Conservation (phyloP, 2,797 vertebrate species). For the Chaetodon trifasciatus region DNA sequence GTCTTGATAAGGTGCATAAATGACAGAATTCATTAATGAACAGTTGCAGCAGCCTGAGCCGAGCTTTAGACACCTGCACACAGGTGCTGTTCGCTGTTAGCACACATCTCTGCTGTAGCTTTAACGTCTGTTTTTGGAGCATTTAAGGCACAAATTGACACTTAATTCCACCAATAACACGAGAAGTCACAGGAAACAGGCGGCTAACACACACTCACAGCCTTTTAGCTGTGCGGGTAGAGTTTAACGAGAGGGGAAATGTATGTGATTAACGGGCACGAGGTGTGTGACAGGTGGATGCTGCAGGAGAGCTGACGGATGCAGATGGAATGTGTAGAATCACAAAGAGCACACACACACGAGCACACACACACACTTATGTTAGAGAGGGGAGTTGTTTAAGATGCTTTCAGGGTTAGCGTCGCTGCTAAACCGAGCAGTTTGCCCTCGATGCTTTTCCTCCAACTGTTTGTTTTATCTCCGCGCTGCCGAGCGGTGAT, state of each 20-base stretch:
- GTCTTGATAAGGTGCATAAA: background rate
- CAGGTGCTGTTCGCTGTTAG: too few species aligned
- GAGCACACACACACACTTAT: constrained; percentile 18
- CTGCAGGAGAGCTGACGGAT: constrained; percentile 23
- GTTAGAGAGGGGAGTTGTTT: constrained; percentile 19
- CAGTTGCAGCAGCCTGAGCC: background rate
- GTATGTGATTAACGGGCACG: constrained; percentile 77
- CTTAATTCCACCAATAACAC: constrained; percentile 7
- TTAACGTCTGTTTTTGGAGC: constrained; percentile 30
- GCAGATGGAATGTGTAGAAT: constrained; percentile 39
- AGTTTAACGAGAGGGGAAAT: constrained; percentile 50
- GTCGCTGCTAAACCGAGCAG: background rate
- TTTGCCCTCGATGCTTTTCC: background rate
- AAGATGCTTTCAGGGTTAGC: constrained; percentile 30
- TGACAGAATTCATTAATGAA: background rate
- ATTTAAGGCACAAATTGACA: background rate
- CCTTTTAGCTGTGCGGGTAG: constrained; percentile 7
- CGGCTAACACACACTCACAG: constrained; percentile 18
- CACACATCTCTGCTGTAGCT: background rate
- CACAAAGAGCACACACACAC: constrained; percentile 30
- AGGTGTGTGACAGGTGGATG: constrained; percentile 52
- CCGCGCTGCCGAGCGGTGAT: background rate
- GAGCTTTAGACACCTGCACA: too few species aligned
- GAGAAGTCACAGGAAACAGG: background rate
- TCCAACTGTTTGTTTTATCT: constrained; percentile 11